phyloP scores from a whole-genome alignment of 2,797 vertebrate species.

The Perodicticus potto region DNA sequence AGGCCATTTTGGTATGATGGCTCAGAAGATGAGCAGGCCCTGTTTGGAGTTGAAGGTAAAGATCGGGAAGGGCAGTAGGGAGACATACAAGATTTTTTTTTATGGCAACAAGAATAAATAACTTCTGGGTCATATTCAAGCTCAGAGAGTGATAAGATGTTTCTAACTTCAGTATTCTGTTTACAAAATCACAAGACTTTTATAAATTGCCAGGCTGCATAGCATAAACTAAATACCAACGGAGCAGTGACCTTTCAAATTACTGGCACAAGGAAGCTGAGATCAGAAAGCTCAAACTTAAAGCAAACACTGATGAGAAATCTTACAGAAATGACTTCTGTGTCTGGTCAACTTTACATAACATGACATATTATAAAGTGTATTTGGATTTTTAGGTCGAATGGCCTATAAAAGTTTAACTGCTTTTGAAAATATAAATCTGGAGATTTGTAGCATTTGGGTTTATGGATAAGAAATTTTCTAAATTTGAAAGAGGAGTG shows the following conservation, averaged over 20 bases:
- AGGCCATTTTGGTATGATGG: not conserved
- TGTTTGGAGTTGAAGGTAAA: not conserved
- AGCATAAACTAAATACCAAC: constrained; percentile 77
- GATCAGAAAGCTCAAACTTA: constrained; percentile 73
- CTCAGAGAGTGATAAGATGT: constrained; percentile 25
- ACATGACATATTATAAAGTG: constrained; percentile 57
- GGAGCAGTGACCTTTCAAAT: constrained; percentile 79
- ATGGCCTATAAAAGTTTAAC: constrained; percentile 38
- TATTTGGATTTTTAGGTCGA: constrained; percentile 48
- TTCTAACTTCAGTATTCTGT: constrained; percentile 64
- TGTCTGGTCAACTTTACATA: constrained; percentile 69
- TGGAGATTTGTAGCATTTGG: not conserved
- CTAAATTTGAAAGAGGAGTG: not conserved
- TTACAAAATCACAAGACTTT: constrained; percentile 75
- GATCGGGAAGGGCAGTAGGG: not conserved
- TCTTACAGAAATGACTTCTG: constrained; percentile 53
- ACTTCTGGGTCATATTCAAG: not conserved
- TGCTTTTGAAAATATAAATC: constrained; percentile 54
- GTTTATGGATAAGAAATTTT: not conserved
- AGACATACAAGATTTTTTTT: not conserved
- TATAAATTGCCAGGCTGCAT: constrained; percentile 71
- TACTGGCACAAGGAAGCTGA: constrained; percentile 43
- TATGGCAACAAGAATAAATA: not conserved
- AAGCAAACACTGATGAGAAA: constrained; percentile 71
- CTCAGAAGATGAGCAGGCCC: not conserved